Evolutionary conservation across 2,113 vertebrate species (phyloP).

Genomic region (Numida meleagris): DNA sequence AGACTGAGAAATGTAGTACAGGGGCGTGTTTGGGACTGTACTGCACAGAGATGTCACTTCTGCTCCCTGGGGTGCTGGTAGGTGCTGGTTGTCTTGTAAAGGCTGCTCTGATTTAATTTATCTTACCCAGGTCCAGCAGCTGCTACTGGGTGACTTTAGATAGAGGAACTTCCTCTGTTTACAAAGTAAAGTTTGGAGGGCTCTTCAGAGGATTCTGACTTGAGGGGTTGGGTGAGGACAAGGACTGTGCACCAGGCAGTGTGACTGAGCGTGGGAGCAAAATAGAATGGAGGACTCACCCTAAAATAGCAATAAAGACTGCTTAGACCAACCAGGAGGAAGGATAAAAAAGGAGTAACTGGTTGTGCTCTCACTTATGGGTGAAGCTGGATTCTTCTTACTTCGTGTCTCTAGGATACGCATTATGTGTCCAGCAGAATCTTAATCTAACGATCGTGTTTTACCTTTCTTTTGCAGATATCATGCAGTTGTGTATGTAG

Average conservation of each 20-base stretch:
- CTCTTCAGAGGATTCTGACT: not conserved
- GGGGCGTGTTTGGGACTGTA: not conserved
- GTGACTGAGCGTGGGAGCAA: not conserved
- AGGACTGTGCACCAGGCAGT: not conserved
- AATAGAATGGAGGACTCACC: not conserved
- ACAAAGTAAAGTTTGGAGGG: not conserved
- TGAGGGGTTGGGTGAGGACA: not conserved
- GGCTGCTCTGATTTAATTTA: not conserved
- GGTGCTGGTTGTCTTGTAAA: not conserved
- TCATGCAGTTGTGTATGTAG: accelerated
- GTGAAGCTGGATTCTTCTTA: not conserved
- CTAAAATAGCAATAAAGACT: not conserved
- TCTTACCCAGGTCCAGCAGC: not conserved
- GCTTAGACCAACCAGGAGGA: not conserved
- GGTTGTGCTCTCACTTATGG: not conserved
- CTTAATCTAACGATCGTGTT: not conserved
- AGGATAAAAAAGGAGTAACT: not conserved
- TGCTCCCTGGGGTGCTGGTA: not conserved
- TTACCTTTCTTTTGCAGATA: not conserved
- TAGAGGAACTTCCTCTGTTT: not conserved
- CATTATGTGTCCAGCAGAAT: not conserved
- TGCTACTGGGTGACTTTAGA: not conserved
- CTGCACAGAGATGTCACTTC: not conserved
- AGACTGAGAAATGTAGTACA: not conserved
- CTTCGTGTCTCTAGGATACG: not conserved